Percentiles rank a stretch among this genome's conserved stretches.
Evolutionary conservation across 2,797 vertebrate species (phyloP).

Genomic region (Anas acuta): DNA sequence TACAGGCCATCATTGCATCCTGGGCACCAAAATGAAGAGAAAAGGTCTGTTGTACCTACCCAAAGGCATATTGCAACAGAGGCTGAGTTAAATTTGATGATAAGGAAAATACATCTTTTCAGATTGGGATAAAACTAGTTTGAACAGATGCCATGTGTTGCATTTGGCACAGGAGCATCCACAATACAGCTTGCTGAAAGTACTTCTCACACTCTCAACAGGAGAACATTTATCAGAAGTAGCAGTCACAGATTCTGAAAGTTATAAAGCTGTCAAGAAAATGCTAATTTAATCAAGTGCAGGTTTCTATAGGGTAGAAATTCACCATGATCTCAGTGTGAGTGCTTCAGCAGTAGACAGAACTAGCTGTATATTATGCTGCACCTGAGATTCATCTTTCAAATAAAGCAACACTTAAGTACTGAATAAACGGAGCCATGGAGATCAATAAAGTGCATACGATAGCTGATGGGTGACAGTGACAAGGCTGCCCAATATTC

Average conservation of each 20-base stretch:
- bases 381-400: neutral
- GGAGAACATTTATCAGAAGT: conserved; percentile 23
- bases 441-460: neutral
- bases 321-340: neutral
- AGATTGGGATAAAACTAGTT: neutral
- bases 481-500: neutral
- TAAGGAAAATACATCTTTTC: neutral
- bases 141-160: neutral
- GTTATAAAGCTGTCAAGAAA: conserved; percentile 37
- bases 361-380: neutral
- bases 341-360: neutral
- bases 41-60: neutral
- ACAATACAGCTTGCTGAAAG: neutral
- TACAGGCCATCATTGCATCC: neutral
- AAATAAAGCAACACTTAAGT: neutral
- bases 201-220: neutral
- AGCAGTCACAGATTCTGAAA: conserved; percentile 13
- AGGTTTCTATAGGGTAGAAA: conserved; percentile 20
- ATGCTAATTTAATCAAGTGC: conserved; percentile 57
- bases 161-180: conserved; percentile 9
- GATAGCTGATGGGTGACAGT: neutral
- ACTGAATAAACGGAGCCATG: neutral
- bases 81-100: neutral
- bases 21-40: neutral
- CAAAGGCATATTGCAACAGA: neutral